Percentiles rank a stretch among this genome's conserved stretches.
Evolutionary conservation across 1,140 invertebrate genomes (phyloP).

Genomic region (Patella vulgata): DNA sequence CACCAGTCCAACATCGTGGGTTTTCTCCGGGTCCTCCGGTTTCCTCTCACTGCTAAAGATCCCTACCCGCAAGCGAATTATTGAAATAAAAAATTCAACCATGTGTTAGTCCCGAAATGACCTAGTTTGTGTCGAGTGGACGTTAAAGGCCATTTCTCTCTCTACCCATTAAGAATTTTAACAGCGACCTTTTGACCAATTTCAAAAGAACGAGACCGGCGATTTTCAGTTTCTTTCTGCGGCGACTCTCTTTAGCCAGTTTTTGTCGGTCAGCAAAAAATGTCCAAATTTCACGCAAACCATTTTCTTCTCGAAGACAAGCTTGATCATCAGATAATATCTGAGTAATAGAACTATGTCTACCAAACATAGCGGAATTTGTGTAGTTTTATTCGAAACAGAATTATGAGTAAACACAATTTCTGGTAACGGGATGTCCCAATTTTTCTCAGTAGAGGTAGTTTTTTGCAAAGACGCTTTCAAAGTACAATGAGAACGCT

Average conservation of each 20-base stretch:
- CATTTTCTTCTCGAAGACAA: neutral
- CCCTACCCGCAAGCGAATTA: too few species aligned
- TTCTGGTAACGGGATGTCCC: neutral
- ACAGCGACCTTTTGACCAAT: conserved; percentile 1
- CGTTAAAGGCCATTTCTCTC: too few species aligned
- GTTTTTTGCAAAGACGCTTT: neutral
- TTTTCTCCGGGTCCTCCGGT: too few species aligned
- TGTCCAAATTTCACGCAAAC: neutral
- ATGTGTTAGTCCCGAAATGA: too few species aligned
- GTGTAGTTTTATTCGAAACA: neutral
- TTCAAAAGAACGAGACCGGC: neutral
- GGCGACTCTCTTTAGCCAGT: neutral
- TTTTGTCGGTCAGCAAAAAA: neutral
- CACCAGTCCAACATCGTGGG: too few species aligned
- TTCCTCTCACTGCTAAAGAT: too few species aligned
- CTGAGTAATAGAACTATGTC: neutral
- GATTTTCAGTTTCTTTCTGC: neutral
- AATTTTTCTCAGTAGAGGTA: neutral
- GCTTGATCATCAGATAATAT: neutral
- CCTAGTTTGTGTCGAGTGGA: too few species aligned
- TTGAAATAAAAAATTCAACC: too few species aligned
- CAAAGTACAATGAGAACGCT: neutral
- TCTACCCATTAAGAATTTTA: neutral
- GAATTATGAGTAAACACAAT: neutral
- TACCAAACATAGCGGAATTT: conserved; percentile 7